Percentiles rank a stretch among this genome's conserved stretches.
Evolutionary conservation across 2,113 vertebrate genomes (phyloP).

Genomic region (Strigops habroptila): DNA sequence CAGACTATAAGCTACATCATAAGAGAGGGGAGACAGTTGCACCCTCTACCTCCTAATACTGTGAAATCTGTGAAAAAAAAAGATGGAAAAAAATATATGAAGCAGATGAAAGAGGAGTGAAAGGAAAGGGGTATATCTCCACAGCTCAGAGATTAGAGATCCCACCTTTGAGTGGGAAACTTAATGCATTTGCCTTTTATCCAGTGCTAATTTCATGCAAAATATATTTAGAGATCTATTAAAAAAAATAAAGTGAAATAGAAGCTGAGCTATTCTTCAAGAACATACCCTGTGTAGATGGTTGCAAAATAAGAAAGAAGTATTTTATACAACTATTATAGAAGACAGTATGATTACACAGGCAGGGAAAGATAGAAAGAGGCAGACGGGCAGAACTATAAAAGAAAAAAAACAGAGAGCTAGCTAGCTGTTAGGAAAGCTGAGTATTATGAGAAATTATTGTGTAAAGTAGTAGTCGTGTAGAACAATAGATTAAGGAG

Average conservation of each 20-base stretch:
- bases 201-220: not conserved
- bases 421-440: not conserved
- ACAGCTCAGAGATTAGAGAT: not conserved
- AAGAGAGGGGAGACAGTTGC: not conserved
- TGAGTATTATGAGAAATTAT: conserved; percentile 20
- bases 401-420: not conserved
- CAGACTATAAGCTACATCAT: not conserved
- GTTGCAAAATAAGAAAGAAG: conserved; percentile 11
- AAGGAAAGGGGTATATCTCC: not conserved
- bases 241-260: not conserved
- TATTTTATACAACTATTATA: conserved; percentile 9
- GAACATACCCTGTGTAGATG: not conserved
- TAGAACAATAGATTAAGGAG: conserved; percentile 45
- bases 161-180: not conserved
- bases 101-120: not conserved
- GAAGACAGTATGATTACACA: not conserved
- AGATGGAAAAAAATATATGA: not conserved
- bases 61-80: not conserved
- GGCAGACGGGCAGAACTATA: not conserved
- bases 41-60: not conserved
- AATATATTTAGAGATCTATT: not conserved
- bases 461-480: not conserved
- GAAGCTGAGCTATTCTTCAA: not conserved
- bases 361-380: not conserved
- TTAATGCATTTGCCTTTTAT: conserved; percentile 5